Conservation (phyloP, 2,888 invertebrate species). For the Lomographa bimaculata region DNA sequence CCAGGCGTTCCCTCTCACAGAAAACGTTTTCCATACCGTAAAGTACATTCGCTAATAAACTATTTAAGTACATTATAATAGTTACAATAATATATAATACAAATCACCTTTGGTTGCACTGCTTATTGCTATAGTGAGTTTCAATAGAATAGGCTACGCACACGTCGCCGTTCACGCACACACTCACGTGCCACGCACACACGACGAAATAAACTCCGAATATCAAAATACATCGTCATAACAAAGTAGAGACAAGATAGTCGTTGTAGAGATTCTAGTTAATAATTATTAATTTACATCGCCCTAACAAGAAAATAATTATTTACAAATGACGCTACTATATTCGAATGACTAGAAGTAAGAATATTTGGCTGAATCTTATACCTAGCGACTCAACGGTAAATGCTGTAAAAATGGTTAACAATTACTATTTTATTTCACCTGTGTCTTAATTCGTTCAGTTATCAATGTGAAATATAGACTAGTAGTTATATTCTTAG, state of each 20-base stretch:
- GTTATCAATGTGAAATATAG: slow-evolving; percentile 41
- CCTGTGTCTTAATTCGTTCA: slow-evolving; percentile 75
- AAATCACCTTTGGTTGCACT: slow-evolving; percentile 61
- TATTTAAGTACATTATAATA: slow-evolving; percentile 41
- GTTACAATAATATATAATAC: slow-evolving; percentile 36
- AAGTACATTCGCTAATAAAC: slow-evolving; percentile 41
- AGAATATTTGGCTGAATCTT: slow-evolving; percentile 45
- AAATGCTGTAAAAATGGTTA: slow-evolving; percentile 37
- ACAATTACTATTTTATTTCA: slow-evolving; percentile 49
- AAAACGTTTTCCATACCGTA: slow-evolving; percentile 17
- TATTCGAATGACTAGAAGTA: slow-evolving; percentile 40
- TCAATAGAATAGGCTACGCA: slow-evolving; percentile 27
- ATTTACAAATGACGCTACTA: slow-evolving; percentile 42
- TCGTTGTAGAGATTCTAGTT: slow-evolving; percentile 61
- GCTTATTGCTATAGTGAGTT: slow-evolving; percentile 61
- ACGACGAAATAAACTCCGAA: slow-evolving; percentile 60
- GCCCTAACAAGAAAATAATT: slow-evolving; percentile 44
- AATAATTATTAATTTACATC: slow-evolving; percentile 49
- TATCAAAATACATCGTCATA: slow-evolving; percentile 66
- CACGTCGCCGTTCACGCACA: slow-evolving; percentile 12
- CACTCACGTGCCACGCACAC: slow-evolving; percentile 16
- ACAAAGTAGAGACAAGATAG: slow-evolving; percentile 61
- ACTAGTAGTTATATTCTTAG: slow-evolving; percentile 3
- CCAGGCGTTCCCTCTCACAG: slow-evolving; percentile 18
- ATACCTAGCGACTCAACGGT: slow-evolving; percentile 13